phyloP scores from a whole-genome alignment of 2,888 invertebrate genomes.

The Drosophila falleni region DNA sequence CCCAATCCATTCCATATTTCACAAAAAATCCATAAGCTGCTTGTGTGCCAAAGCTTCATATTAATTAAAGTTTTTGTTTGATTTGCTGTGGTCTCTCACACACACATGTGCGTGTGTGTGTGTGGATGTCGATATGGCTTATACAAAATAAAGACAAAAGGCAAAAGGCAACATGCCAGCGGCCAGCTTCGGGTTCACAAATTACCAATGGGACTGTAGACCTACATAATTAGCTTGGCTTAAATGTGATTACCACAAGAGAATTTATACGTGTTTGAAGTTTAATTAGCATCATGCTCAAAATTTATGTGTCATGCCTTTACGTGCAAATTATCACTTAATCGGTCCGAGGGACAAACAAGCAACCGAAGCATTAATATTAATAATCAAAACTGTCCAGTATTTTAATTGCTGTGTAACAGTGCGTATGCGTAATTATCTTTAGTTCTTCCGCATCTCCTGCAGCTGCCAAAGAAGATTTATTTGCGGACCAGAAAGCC shows the following conservation, averaged over 20 bases:
- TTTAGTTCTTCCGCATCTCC: slow-evolving; percentile 4
- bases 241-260: slow-evolving; percentile 47
- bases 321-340: slow-evolving; percentile 40
- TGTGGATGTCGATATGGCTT: neutral
- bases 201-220: slow-evolving; percentile 28
- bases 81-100: slow-evolving; percentile 39
- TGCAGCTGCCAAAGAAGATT: slow-evolving; percentile 27
- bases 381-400: slow-evolving; percentile 19
- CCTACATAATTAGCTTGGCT: slow-evolving; percentile 33
- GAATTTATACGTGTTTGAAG: slow-evolving; percentile 44
- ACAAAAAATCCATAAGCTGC: slow-evolving; percentile 50
- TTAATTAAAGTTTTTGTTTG: slow-evolving; percentile 77
- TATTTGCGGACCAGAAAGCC: slow-evolving; percentile 4
- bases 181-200: slow-evolving; percentile 8
- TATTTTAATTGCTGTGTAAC: slow-evolving; percentile 29
- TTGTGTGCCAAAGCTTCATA: slow-evolving; percentile 51
- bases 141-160: neutral
- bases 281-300: slow-evolving; percentile 49
- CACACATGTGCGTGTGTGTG: neutral
- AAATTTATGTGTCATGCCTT: slow-evolving; percentile 24
- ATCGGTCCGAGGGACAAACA: slow-evolving; percentile 14
- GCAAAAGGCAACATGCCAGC: neutral
- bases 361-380: slow-evolving; percentile 20
- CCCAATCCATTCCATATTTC: neutral
- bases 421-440: slow-evolving; percentile 40